A percentile compares a stretch with the other conserved stretches of the same genome.
Evolutionary conservation across 1,140 invertebrate genomes (phyloP).

Genomic region (Lepidurus packardi): DNA sequence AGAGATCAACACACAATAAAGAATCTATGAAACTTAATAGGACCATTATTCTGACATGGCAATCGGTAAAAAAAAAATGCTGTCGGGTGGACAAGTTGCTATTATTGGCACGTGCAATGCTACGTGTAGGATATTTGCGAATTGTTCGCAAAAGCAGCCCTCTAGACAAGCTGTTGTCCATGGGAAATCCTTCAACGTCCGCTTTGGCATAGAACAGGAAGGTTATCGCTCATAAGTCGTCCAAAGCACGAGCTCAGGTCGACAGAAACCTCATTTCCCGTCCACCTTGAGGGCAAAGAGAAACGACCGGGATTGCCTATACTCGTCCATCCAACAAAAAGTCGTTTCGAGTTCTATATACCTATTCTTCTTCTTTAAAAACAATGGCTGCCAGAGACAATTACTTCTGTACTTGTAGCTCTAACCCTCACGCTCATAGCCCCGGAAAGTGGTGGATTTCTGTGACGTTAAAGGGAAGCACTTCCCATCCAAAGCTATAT

Average conservation of each 20-base stretch:
- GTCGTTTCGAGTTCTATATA: background rate
- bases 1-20: background rate
- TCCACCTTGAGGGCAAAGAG: slow-evolving; percentile 9
- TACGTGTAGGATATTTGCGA: background rate
- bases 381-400: background rate
- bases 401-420: background rate
- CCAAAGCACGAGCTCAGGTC: background rate
- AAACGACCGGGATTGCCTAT: background rate
- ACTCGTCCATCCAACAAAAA: too few relatives aligned
- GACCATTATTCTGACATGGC: too few relatives aligned
- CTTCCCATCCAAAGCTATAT: too few relatives aligned
- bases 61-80: too few relatives aligned
- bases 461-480: too few relatives aligned
- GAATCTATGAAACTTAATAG: background rate
- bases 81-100: background rate
- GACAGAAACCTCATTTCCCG: slow-evolving; percentile 17
- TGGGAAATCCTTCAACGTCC: background rate
- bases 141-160: background rate
- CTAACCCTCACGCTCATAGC: background rate
- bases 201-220: background rate
- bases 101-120: background rate
- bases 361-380: background rate
- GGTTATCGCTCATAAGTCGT: slow-evolving; percentile 18
- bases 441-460: too few relatives aligned
- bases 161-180: background rate